phyloP scores from a whole-genome alignment of 2,797 vertebrate genomes.

The Cyprinella venusta region DNA sequence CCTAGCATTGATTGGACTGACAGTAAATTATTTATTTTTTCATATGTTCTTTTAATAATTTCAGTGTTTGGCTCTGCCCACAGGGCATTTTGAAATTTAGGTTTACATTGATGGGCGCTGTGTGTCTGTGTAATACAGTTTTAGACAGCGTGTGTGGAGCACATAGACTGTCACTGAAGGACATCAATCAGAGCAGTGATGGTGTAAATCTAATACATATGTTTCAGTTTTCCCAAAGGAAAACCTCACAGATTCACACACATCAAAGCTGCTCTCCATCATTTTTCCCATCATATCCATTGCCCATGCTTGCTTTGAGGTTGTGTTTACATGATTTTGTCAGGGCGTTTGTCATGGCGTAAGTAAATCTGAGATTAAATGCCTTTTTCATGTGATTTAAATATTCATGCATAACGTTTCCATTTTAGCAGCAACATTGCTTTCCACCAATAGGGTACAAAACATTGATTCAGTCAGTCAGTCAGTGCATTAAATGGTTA shows the following conservation, averaged over 20 bases:
- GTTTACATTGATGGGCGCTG: background rate
- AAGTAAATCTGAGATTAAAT: constrained; percentile 49
- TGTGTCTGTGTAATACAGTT: constrained; percentile 29
- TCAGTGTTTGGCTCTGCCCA: background rate
- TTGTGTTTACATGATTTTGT: constrained; percentile 53
- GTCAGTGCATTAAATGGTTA: background rate
- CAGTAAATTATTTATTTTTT: constrained; percentile 18
- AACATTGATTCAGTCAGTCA: background rate
- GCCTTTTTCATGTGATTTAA: constrained; percentile 36
- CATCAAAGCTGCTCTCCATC: constrained; percentile 46
- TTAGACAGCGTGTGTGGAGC: constrained; percentile 10
- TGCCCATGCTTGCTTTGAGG: constrained; percentile 48
- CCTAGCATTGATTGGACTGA: background rate
- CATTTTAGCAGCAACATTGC: constrained; percentile 4
- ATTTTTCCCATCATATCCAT: constrained; percentile 39
- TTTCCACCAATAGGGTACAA: background rate
- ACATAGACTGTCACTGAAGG: constrained; percentile 50
- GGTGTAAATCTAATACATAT: constrained; percentile 47
- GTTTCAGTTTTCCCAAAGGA: constrained; percentile 51
- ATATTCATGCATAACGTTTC: constrained; percentile 9
- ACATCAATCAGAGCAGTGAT: constrained; percentile 50
- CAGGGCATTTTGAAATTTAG: constrained; percentile 11
- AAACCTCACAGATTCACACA: constrained; percentile 53
- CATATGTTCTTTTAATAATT: constrained; percentile 23
- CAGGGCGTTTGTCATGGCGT: constrained; percentile 45